Evolutionary conservation across 2,888 invertebrate species (phyloP), one percentile per base, ranked within the genome.

Genomic region (Urechis unicinctus): DNA sequence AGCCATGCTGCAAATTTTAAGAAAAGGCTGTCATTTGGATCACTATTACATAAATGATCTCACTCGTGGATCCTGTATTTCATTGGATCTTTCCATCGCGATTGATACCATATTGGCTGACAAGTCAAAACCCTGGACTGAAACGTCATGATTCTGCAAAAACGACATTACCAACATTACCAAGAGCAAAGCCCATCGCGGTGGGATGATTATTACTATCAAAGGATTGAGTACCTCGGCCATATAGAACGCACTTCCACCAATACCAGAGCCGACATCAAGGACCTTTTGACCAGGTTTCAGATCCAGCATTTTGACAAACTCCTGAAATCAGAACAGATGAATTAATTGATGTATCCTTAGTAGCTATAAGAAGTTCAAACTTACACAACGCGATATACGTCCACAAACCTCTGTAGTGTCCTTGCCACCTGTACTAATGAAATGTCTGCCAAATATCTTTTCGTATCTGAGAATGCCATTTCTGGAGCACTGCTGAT

Each of bases 201-300:
- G 9, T 36, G 41, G 13, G 41, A 13, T 36, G 36, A 36, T 36
- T 13, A 36, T 6, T 36, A n/a, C n/a, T n/a, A n/a, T n/a, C n/a
- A n/a, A n/a, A n/a, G 4, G 21, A 50, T n/a, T 30, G 1, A 50
- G 56, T 57, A 78, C 78, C 69, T 79, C 70, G 1, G 80, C 81
- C 77, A 82, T 81, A 63, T 79, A 77, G 66, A 82, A 81, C n/a
- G 80, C 81, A 58, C 80, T 79, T 1, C 82, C 81, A 26, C 82
- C 82, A 52, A 83, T 81, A 26, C 83, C 83, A 64, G 79, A 80
- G 2, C 83, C 83, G n/a, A 83, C 81, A 69, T 84, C 83, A 58
- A 83, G 68, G 53, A 83, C 81, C 26, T 67, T 70, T 58, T 80
- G 73, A 2, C 79, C 81, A 9, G 75, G 72, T 53, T 76, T 67